Evolutionary conservation across 30 jellyfish, hydroid and myxozoan species (phyloP), one percentile per base, ranked within the genome.

Genomic region (Pseudorhiza aurosa): DNA sequence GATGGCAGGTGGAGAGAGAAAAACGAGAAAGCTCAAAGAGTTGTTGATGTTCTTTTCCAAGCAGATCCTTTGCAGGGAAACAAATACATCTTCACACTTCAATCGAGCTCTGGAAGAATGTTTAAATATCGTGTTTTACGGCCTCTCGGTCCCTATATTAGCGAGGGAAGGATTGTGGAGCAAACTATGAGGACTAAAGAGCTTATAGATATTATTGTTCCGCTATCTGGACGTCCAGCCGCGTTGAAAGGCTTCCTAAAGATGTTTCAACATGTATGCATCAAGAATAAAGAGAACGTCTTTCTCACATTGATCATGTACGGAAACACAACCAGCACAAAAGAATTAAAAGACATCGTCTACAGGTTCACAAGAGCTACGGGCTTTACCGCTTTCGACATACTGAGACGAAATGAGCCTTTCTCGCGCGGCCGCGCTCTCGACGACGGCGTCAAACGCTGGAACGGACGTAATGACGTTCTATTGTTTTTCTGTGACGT

Each of bases 371-470:
- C 95, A n/a, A 75, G 15, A 44, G 64, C 46, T 11, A 58, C 89
- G 59, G 75, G 90, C 40, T 78, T 91, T 33, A 63, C 80, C 8
- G 85, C 74, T 0, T 68, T 64, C 57, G 98, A 91, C 47, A 64
- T 91, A 0, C 14, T 77, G 65, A 63, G 88, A 27, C 47, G 71
- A 69, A 85, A 91, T 57, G 24, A 45, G 43, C 95, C 96, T 15
- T 91, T 91, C 60, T 77, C 87, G 50, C 77, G 98, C 10, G 98
- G 98, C 45, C 87, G 96, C 26, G 96, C 98, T 31, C 70, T 91
- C 77, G 88, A 91, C 75, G 98, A 91, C 59, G 98, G 98, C 46
- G 95, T 91, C n/a, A 49, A 51, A 26, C 91, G 98, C 21, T 91
- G 98, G 98, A 91, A 91, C 77, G 98, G 98, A 27, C 49, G 85